These are phyloP conservation scores for Neria commutata DNA, from an alignment of 2,888 invertebrate species.

Conservation along the genomic window DNA sequence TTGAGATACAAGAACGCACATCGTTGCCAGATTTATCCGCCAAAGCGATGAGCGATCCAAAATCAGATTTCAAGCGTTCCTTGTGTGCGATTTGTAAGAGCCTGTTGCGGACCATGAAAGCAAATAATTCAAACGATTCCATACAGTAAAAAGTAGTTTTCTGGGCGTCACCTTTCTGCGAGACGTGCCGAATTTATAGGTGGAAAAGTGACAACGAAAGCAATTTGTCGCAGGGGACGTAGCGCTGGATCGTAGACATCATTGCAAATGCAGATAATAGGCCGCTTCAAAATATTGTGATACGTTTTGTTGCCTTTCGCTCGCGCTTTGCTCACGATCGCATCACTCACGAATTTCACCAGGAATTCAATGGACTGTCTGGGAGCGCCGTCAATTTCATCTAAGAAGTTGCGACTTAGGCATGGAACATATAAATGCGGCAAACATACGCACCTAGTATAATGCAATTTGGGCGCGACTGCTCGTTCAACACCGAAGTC, in stretches of 20 bases:
- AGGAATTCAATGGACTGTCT: constrained; percentile 84
- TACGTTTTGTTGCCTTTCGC: constrained; percentile 63
- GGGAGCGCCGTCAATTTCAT: constrained; percentile 98
- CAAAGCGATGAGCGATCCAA: constrained; percentile 74
- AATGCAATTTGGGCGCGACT: constrained; percentile 87
- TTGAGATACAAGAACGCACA: constrained; percentile 88
- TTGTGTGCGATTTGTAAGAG: constrained; percentile 71
- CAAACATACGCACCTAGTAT: constrained; percentile 65
- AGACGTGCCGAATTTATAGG: constrained; percentile 66
- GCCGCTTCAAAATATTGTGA: constrained; percentile 73
- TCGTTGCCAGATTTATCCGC: constrained; percentile 88
- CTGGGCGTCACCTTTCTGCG: constrained; percentile 61
- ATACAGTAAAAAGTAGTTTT: not conserved
- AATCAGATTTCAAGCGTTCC: constrained; percentile 73
- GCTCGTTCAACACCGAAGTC: constrained; percentile 81
- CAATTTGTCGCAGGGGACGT: constrained; percentile 77
- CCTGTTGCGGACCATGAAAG: too few relatives aligned
- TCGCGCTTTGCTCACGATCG: constrained; percentile 56
- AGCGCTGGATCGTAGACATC: constrained; percentile 89
- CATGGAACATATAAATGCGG: too few relatives aligned
- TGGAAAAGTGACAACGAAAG: constrained; percentile 76
- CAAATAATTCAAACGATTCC: constrained; percentile 32
- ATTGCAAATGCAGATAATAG: constrained; percentile 97
- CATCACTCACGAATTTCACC: constrained; percentile 78
- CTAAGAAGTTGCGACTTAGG: constrained; percentile 67